Base-by-base conservation (phyloP, 2,888 invertebrate genomes). In the Tolmerus cingulatus region DNA sequence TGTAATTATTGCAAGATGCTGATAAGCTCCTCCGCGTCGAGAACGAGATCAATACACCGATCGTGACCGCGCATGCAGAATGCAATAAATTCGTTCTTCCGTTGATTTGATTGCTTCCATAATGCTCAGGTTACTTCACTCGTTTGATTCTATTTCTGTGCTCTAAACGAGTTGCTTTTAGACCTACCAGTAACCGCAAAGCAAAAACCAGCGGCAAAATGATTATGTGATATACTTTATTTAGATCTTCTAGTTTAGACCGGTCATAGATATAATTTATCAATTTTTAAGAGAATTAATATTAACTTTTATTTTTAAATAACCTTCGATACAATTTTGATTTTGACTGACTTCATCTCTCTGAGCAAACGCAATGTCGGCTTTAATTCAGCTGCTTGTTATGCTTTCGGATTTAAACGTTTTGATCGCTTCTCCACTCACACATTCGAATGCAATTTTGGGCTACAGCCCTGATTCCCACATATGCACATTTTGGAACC, bases 21-120 rank as follows among this genome's bases (percentile, higher is more conserved):
- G 51, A 79, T 46, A 40, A 79, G 51, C 51, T 27, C 51, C 37
- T 76, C 34, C 4, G 16, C 37, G 9, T 57, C 19, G 34, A 34
- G 82, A 84, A 37, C 30, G 2, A 57, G 66, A 84, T 84, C 37
- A 84, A 57, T 84, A 66, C 66, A 37, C 55, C 81, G 30, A 37
- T 66, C 34, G 16, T 40, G 43, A 23, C 40, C 82, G 14, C 66
- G 34, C 12, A 66, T 12, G 19, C 66, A 23, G 23, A 12, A 66
- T 19, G 66, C 66, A 66, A 66, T 66, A 23, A 27, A 9, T 27
- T 66, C 19, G 23, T 66, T 66, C 66, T 66, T 66, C 66, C 66
- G 66, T 66, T 27, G 19, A 66, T 66, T 66, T 66, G 66, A 23
- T n/a, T 66, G 66, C 19, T 14, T 27, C 5, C 66, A 66, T 66